phyloP scores from a whole-genome alignment of 1,140 invertebrate species.

The Trissolcus basalis region DNA sequence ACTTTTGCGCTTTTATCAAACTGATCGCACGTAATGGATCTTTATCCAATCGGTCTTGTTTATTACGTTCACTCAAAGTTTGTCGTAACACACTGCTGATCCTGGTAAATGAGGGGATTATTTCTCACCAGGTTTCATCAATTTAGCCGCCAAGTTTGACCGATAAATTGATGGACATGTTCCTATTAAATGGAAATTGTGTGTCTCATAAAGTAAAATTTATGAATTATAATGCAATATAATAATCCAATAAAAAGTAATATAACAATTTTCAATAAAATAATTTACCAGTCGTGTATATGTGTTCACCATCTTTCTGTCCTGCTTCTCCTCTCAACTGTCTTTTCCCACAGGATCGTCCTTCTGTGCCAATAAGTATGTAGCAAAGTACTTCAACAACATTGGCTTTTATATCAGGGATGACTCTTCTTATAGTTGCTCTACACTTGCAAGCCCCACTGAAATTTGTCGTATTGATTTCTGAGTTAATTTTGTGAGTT shows the following conservation, averaged over 20 bases:
- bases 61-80: not conserved
- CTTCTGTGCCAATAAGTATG: not conserved
- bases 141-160: not conserved
- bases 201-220: no score
- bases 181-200: not conserved
- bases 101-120: not conserved
- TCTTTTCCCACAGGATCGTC: not conserved
- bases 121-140: not conserved
- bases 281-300: not conserved
- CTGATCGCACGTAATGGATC: not conserved
- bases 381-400: conserved; percentile 13
- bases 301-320: not conserved
- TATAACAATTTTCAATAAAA: no score
- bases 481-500: conserved; percentile 17
- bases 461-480: conserved; percentile 7
- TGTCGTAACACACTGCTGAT: not conserved
- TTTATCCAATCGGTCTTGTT: not conserved
- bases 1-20: not conserved
- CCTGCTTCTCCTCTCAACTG: not conserved
- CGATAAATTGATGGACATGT: not conserved
- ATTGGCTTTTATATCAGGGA: conserved; percentile 1
- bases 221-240: no score
- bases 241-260: no score
- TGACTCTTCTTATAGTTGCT: conserved; percentile 9
- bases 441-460: conserved; percentile 15